Evolutionary conservation across 2,797 vertebrate genomes (phyloP).

Genomic region (Argentina silus): DNA sequence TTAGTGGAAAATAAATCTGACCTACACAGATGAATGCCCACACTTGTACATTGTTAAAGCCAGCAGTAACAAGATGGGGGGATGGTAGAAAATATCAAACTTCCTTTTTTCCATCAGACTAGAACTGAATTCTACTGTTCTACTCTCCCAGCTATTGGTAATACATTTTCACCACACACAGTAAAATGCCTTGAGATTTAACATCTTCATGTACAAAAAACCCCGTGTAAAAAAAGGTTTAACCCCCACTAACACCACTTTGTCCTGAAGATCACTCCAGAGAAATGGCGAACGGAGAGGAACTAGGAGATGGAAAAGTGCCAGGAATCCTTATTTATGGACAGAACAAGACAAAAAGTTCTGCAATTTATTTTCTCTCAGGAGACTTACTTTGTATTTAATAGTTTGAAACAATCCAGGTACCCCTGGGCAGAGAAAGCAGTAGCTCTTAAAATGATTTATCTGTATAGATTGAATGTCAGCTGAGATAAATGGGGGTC

Average conservation of each 20-base stretch:
- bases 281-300: too few species aligned
- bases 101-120: too few species aligned
- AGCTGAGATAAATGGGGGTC: constrained; percentile 50
- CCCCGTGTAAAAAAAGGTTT: too few species aligned
- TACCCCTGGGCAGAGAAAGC: background rate
- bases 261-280: too few species aligned
- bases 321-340: too few species aligned
- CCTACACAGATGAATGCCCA: constrained; percentile 35
- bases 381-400: background rate
- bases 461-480: background rate
- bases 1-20: constrained; percentile 32
- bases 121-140: too few species aligned
- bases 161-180: too few species aligned
- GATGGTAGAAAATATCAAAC: background rate
- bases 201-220: too few species aligned
- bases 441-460: constrained; percentile 33
- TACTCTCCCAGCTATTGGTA: too few species aligned
- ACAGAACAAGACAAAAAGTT: background rate
- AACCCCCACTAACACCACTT: too few species aligned
- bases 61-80: constrained; percentile 24
- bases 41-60: constrained; percentile 24
- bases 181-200: too few species aligned
- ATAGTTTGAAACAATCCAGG: background rate
- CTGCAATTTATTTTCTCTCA: constrained; percentile 24
- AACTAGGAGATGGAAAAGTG: too few species aligned